phyloP scores from a whole-genome alignment of 2,797 vertebrate genomes.

The Arctocebus calabarensis region DNA sequence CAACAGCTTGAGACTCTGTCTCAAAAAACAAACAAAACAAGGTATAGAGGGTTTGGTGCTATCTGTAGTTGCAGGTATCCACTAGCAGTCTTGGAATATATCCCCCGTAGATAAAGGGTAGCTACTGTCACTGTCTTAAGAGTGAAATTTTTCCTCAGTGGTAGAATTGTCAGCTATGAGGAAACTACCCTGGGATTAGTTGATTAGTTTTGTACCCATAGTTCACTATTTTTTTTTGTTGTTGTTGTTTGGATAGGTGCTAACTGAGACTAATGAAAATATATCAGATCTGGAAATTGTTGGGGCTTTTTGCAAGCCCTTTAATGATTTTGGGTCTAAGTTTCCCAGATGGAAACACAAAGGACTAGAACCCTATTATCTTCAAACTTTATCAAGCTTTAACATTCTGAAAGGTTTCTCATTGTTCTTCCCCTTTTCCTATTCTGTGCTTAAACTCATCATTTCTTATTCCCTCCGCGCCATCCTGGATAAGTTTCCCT shows the following conservation, averaged over 20 bases:
- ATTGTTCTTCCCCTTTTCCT: neutral
- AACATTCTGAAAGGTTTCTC: neutral
- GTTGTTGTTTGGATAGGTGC: neutral
- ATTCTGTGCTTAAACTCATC: neutral
- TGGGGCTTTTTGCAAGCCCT: neutral
- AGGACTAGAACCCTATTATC: neutral
- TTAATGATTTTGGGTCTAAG: neutral
- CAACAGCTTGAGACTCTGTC: no score
- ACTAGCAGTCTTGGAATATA: neutral
- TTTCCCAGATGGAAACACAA: neutral
- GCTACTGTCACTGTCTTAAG: neutral
- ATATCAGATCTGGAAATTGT: conserved; percentile 12
- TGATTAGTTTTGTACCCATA: neutral
- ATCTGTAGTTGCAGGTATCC: neutral
- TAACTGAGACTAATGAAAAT: neutral
- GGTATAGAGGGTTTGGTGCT: neutral
- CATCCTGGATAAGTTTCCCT: neutral
- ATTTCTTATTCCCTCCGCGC: neutral
- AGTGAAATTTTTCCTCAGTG: neutral
- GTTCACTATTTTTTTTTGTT: neutral
- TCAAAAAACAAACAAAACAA: no score
- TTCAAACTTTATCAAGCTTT: conserved; percentile 48
- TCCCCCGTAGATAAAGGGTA: neutral
- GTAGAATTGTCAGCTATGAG: neutral
- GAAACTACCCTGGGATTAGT: conserved; percentile 1